Evolutionary conservation across 2,888 invertebrate genomes (phyloP), one percentile per base, ranked within the genome.

Genomic region (Aspidiotus rigidus): DNA sequence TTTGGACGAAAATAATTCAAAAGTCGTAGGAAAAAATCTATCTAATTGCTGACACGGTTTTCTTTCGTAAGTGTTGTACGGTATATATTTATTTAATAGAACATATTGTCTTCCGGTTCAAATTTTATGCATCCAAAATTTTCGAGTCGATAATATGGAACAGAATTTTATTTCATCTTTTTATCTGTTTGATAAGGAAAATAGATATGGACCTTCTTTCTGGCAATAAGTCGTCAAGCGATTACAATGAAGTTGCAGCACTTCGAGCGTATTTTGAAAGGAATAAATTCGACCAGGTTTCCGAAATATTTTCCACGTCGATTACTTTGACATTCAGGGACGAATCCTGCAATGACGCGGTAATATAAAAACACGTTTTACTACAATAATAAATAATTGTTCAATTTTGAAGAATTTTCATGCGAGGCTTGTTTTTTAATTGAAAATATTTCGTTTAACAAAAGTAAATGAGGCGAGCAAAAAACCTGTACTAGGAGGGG

Each of bases 281-380:
- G 7, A 41, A 64, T 11, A 39, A 64, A 56, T 64, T 64, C 41
- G 64, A 64, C n/a, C 55, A 64, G 2, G 11, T 64, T 28, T 64
- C 64, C 7, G 41, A 54, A 10, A 64, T 64, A 39, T 39, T 40
- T n/a, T 11, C 64, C 39, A 54, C 64, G 16, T 55, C 54, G 39
- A 8, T 64, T n/a, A 13, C 41, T n/a, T 55, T 64, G 9, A 55
- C 55, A n/a, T 64, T 64, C 17, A 64, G 55, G 8, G 41, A 64
- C 39, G 54, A 56, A 55, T 11, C 41, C 40, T 41, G 6, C 7
- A 54, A 54, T 53, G 64, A 64, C 41, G 55, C 55, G 54, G 64
- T 64, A 64, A 64, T n/a, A 16, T 7, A n/a, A 28, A 28, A 5
- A 28, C 28, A 28, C 28, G 5, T 28, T 28, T 28, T 28, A 28